Base-by-base conservation (phyloP, 2,888 invertebrate species). In the Polyommatus iphigenia region DNA sequence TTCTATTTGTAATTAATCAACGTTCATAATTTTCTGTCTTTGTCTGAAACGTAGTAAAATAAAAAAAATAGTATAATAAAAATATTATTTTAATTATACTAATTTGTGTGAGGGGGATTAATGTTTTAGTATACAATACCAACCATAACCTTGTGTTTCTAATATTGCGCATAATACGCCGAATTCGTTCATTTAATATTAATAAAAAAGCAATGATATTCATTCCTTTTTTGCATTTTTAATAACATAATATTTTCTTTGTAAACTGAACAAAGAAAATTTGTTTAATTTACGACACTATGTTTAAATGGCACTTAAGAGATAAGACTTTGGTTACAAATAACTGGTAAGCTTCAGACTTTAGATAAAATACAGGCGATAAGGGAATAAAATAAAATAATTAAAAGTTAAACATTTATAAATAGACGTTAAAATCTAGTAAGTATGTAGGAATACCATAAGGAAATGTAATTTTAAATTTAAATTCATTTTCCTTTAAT, bases 131-230 rank as follows among this genome's bases (percentile, higher is more conserved):
- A 20, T n/a, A 62, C 62, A 24, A 62, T 24, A 62, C 24, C 20
- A 10, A 62, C 20, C 20, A 62, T 20, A 62, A 62, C 62, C 62
- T 24, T 24, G 62, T 62, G 20, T 59, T 20, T 20, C 10, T 20
- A 59, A 59, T 59, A 59, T 10, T 59, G 62, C 24, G 4, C 62
- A 24, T 10, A 62, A 13, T 62, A 13, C 62, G 13, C 10, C 62
- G 62, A 62, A 62, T 62, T 62, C 10, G 24, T 62, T 13, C 13
- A 20, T 20, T 62, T 20, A 59, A 20, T 20, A 36, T 59, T 59
- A 57, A 6, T 59, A 62, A 62, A 62, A 62, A 62, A 13, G 62
- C 24, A 24, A 62, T 62, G 24, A 62, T 62, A 62, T 62, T 62
- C 62, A 62, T 62, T 10, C 10, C 59, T 62, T 62, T 62, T 62